Evolutionary conservation across 2,888 invertebrate genomes (phyloP), one percentile per base, ranked within the genome.

Genomic region (Papilio demoleus): DNA sequence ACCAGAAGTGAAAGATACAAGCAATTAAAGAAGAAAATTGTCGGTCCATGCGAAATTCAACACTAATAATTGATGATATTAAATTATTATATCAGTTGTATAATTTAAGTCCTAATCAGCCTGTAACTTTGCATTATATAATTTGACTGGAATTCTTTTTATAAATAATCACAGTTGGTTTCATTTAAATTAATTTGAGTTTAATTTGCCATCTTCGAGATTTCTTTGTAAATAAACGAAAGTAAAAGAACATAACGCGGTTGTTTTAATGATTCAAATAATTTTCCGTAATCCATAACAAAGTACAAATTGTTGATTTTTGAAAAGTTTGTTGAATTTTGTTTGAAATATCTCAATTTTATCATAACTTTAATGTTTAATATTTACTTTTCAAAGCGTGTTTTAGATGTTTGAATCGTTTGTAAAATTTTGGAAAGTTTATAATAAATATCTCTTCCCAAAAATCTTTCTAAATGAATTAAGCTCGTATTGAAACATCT

Each of bases 221-320:
- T 50, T 56, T 42, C 22, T 67, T 56, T 27, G 42, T 34, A 34
- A 56, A 14, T 56, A 62, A 56, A 31, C 40, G 12, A 56, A 67
- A 17, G 40, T 56, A n/a, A 42, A 67, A 67, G 61, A 62, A 62
- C 58, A 67, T 56, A 62, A 68, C 58, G 62, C 42, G 58, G 45
- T 58, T 63, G 45, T 56, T 45, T 56, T 67, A 67, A 67, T 63
- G 63, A 68, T 45, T 24, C 22, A 22, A 68, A 68, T 68, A 36
- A 68, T 68, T 68, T 68, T 53, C 63, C 45, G 56, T 42, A 62
- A 67, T 56, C 56, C 58, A 42, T 68, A 63, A 24, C 56, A 63
- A 63, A 56, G 67, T 24, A 62, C 24, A 56, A 68, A 63, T 68
- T 68, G 62, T 63, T 63, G 63, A 63, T 36, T 56, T 58, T 45